phyloP scores from a whole-genome alignment of 2,888 invertebrate genomes.

The Ernsta delagoae region DNA sequence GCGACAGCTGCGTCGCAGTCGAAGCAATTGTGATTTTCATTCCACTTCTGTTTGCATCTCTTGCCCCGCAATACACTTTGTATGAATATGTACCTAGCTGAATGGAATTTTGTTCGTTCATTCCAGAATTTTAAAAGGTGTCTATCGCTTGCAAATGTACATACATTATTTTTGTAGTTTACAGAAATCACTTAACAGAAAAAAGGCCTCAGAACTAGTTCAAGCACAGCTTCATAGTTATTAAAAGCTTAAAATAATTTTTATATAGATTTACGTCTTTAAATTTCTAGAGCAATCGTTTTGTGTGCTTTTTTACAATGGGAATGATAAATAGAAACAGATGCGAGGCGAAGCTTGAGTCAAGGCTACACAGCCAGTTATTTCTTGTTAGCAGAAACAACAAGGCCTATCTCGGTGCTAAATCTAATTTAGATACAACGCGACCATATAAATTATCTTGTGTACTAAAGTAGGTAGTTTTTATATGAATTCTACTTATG shows the following conservation, averaged over 20 bases:
- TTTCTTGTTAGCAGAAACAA: slow-evolving; percentile 17
- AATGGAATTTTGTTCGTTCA: slow-evolving; percentile 32
- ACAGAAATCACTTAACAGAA: too few species aligned
- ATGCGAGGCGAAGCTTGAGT: slow-evolving; percentile 3
- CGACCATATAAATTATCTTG: not conserved
- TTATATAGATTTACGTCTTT: too few species aligned
- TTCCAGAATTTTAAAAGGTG: slow-evolving; percentile 28
- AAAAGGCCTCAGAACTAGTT: too few species aligned
- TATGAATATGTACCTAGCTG: slow-evolving; percentile 31
- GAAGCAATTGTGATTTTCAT: slow-evolving; percentile 37
- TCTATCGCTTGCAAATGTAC: slow-evolving; percentile 14
- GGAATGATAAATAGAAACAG: slow-evolving; percentile 17
- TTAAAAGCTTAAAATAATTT: too few species aligned
- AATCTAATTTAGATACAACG: slow-evolving; percentile 6
- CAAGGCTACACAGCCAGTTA: slow-evolving; percentile 19
- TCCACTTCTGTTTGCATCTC: slow-evolving; percentile 33
- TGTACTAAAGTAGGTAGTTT: not conserved
- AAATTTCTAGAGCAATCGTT: not conserved
- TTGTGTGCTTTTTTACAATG: slow-evolving; percentile 1
- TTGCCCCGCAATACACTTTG: slow-evolving; percentile 28
- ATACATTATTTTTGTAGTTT: slow-evolving; percentile 6
- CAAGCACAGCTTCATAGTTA: too few species aligned
- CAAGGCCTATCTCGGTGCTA: not conserved
- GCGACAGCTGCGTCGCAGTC: slow-evolving; percentile 33
- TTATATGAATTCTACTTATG: too few species aligned